A percentile compares a stretch with the other conserved stretches of the same genome.
These are phyloP conservation scores for Gadus macrocephalus DNA, from an alignment of 2,113 vertebrate species.

Conservation along the genomic window DNA sequence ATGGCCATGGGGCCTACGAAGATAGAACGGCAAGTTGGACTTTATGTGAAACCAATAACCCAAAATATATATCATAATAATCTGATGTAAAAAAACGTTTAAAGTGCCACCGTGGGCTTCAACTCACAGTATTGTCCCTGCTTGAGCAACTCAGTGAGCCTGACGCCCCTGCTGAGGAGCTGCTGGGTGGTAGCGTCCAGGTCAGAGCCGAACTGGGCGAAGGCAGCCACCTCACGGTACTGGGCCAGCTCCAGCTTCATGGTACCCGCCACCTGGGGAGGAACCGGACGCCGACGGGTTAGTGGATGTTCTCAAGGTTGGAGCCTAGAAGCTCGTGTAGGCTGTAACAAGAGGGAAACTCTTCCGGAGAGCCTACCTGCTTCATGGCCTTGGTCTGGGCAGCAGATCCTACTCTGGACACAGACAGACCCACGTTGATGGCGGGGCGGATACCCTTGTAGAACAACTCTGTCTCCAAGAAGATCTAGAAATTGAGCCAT, in stretches of 20 bases:
- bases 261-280: conserved; percentile 88
- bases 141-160: conserved; percentile 93
- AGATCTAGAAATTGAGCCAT: conserved; percentile 75
- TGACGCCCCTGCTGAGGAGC: conserved; percentile 90
- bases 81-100: too few species aligned
- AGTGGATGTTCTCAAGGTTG: not conserved
- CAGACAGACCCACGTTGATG: conserved; percentile 97
- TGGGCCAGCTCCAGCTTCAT: conserved; percentile 98
- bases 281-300: not conserved
- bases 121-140: conserved; percentile 95
- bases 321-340: not conserved
- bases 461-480: conserved; percentile 98
- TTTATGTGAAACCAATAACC: too few species aligned
- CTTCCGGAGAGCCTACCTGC: conserved; percentile 72
- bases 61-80: too few species aligned
- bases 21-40: not conserved
- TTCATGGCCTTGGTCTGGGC: conserved; percentile 99
- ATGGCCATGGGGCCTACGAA: conserved; percentile 92
- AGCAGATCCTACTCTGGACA: conserved; percentile 97
- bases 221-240: conserved; percentile 96
- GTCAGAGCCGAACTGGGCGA: conserved; percentile 97
- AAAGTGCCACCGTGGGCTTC: not conserved
- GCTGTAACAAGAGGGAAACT: not conserved
- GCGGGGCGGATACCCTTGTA: conserved; percentile 98
- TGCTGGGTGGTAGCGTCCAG: conserved; percentile 95